A percentile compares a stretch with the other conserved stretches of the same genome.
Conservation (phyloP, 2,888 invertebrate species). For the Troilus luridus region DNA sequence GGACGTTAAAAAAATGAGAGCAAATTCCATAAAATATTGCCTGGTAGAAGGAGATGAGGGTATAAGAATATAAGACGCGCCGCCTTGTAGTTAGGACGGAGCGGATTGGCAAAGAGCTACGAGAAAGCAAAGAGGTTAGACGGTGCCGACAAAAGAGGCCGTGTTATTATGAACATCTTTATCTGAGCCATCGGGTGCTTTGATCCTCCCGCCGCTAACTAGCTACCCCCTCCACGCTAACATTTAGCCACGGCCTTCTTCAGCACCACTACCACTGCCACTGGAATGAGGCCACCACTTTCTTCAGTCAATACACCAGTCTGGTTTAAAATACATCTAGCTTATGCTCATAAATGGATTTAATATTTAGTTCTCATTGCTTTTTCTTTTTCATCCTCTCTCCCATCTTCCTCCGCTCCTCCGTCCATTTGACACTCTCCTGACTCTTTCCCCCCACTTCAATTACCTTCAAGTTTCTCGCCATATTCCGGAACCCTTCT, state of each 20-base stretch:
- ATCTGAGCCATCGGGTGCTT: not conserved
- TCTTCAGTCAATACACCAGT: no score
- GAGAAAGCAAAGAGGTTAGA: not conserved
- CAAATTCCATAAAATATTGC: not conserved
- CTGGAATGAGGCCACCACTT: no score
- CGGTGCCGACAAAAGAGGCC: not conserved
- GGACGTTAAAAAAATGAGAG: not conserved
- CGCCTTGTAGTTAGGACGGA: not conserved
- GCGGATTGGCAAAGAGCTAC: not conserved
- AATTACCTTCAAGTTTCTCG: no score
- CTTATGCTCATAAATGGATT: no score
- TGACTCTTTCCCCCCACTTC: no score
- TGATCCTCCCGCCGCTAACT: not conserved
- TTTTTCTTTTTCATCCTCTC: no score
- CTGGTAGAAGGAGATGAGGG: not conserved
- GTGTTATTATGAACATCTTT: conserved; percentile 14
- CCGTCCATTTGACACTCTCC: no score
- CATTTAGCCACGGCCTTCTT: not conserved
- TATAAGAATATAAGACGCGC: not conserved
- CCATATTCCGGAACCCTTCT: no score
- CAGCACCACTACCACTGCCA: not conserved
- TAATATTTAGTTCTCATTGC: no score
- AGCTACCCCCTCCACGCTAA: not conserved
- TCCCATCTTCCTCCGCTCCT: no score
- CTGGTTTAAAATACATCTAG: no score